Evolutionary conservation across 2,888 invertebrate species (phyloP).

Genomic region (Mellilla xanthometata): DNA sequence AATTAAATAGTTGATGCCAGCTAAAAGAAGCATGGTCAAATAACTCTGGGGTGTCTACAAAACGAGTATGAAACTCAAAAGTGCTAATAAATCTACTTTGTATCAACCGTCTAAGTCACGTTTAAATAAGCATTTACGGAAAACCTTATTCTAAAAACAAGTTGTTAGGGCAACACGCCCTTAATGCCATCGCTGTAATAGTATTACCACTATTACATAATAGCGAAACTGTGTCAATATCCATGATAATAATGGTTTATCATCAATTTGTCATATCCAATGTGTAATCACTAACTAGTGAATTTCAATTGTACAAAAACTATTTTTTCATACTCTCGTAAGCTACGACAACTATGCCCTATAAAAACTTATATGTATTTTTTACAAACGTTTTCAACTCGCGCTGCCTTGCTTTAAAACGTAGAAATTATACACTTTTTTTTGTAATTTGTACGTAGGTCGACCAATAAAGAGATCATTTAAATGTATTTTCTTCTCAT

Average conservation of each 20-base stretch:
- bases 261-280: constrained; percentile 36
- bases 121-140: constrained; percentile 52
- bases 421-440: no score
- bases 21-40: constrained; percentile 25
- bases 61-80: constrained; percentile 22
- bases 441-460: no score
- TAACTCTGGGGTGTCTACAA: constrained; percentile 7
- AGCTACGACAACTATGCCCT: constrained; percentile 52
- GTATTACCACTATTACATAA: no score
- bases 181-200: neutral
- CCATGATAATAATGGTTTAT: no score
- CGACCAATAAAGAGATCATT: no score
- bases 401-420: no score
- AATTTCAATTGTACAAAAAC: constrained; percentile 75
- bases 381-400: constrained; percentile 46
- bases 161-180: constrained; percentile 16
- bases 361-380: constrained; percentile 63
- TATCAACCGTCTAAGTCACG: constrained; percentile 48
- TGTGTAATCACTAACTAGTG: constrained; percentile 66
- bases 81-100: constrained; percentile 34
- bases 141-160: constrained; percentile 40
- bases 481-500: no score
- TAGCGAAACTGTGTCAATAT: neutral
- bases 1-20: constrained; percentile 6
- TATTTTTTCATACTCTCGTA: constrained; percentile 64